Evolutionary conservation across 1,140 invertebrate genomes (phyloP).

Genomic region (Adelges cooleyi): DNA sequence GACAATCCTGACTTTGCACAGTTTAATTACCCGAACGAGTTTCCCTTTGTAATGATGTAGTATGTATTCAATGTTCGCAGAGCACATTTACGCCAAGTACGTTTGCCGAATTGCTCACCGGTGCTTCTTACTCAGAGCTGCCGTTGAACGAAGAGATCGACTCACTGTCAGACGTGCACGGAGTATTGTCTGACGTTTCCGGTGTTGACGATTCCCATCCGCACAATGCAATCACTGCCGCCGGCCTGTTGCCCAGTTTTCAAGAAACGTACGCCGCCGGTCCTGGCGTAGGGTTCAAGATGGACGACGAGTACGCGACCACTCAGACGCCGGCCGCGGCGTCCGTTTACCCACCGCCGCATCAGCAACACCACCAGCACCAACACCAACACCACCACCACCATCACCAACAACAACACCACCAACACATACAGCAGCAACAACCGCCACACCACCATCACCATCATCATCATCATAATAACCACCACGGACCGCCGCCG

Average conservation of each 20-base stretch:
- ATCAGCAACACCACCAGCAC: constrained; percentile 29
- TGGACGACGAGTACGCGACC: constrained; percentile 52
- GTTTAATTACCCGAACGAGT: no score
- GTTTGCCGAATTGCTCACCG: constrained; percentile 49
- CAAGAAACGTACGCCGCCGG: constrained; percentile 34
- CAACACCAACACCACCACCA: constrained; percentile 34
- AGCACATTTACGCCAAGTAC: constrained; percentile 50
- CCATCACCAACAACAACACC: constrained; percentile 27
- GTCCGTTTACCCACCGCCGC: constrained; percentile 20
- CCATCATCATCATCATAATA: constrained; percentile 26
- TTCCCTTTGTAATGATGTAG: no score
- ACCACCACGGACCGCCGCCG: constrained; percentile 30
- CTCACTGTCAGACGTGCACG: constrained; percentile 35
- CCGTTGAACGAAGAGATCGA: constrained; percentile 42
- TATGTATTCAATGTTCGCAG: constrained; percentile 41
- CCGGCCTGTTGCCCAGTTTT: constrained; percentile 41
- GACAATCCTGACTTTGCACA: no score
- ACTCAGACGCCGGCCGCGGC: constrained; percentile 33
- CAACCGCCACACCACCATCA: constrained; percentile 33
- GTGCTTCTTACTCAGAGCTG: constrained; percentile 42
- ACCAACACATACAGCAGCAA: constrained; percentile 32
- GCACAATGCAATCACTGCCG: constrained; percentile 45
- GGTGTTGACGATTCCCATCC: constrained; percentile 41
- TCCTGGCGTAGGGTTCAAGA: constrained; percentile 36
- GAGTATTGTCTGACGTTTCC: constrained; percentile 55